phyloP scores from a whole-genome alignment of 2,113 vertebrate genomes.

The Pyrgilauda ruficollis region DNA sequence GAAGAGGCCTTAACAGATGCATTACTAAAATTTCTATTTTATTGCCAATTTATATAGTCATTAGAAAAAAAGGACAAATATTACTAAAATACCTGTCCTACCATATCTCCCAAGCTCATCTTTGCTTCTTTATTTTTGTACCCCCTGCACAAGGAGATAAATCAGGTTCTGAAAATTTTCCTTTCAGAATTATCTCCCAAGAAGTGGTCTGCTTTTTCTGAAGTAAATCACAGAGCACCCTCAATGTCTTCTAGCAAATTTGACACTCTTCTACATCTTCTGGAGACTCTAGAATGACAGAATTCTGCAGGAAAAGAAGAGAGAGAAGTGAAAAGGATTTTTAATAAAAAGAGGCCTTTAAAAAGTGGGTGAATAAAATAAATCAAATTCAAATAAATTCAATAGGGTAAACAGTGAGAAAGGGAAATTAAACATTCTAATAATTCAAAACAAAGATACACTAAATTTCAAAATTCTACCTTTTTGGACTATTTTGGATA shows the following conservation, averaged over 20 bases:
- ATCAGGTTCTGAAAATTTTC: neutral
- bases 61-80: neutral
- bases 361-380: neutral
- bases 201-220: neutral
- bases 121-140: neutral
- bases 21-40: neutral
- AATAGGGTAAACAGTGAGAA: neutral
- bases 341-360: neutral
- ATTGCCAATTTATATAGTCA: neutral
- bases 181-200: neutral
- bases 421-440: neutral
- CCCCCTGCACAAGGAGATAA: fast-evolving
- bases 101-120: neutral
- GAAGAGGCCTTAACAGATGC: neutral
- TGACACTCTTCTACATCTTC: neutral
- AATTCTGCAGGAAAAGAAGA: neutral
- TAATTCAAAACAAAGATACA: neutral
- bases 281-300: neutral
- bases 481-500: neutral
- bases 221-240: neutral
- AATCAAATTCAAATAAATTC: neutral
- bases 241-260: neutral
- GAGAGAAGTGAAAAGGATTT: neutral
- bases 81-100: neutral
- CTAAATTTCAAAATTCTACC: neutral